Conservation (phyloP, 2,797 vertebrate genomes). For the Momotus momota region DNA sequence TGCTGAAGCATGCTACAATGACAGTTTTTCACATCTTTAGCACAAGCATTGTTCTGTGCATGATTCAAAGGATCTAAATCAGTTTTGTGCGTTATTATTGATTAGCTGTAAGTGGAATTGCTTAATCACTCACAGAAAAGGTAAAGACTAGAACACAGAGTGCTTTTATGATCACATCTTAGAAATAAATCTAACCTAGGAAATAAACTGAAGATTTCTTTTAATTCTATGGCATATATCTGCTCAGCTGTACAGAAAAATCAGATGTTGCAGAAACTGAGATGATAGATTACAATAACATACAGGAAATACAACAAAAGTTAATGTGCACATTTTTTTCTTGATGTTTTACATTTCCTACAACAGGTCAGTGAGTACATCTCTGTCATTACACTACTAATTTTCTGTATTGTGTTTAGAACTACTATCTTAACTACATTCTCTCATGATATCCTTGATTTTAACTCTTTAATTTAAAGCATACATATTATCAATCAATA, state of each 20-base stretch:
- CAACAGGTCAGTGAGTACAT: neutral
- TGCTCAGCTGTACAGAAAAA: neutral
- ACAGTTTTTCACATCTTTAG: neutral
- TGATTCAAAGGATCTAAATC: neutral
- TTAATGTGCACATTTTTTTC: neutral
- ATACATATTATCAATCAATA: neutral
- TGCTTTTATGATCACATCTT: neutral
- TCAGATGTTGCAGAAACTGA: neutral
- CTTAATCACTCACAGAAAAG: neutral
- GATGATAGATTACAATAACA: neutral
- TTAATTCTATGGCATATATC: neutral
- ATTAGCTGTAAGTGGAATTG: conserved; percentile 10
- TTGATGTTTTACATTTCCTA: neutral
- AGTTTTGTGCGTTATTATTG: neutral
- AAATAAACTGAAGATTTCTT: neutral
- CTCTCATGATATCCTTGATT: neutral
- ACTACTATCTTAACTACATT: neutral
- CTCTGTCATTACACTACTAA: neutral
- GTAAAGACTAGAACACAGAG: neutral
- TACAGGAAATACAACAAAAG: neutral
- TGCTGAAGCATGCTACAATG: neutral
- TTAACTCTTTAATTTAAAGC: neutral
- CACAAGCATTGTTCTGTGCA: neutral
- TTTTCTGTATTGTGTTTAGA: neutral
- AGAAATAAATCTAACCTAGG: neutral